A percentile compares a stretch with the other conserved stretches of the same genome.
Evolutionary conservation across 1,140 invertebrate species (phyloP).

Genomic region (Drosophila sucinea): DNA sequence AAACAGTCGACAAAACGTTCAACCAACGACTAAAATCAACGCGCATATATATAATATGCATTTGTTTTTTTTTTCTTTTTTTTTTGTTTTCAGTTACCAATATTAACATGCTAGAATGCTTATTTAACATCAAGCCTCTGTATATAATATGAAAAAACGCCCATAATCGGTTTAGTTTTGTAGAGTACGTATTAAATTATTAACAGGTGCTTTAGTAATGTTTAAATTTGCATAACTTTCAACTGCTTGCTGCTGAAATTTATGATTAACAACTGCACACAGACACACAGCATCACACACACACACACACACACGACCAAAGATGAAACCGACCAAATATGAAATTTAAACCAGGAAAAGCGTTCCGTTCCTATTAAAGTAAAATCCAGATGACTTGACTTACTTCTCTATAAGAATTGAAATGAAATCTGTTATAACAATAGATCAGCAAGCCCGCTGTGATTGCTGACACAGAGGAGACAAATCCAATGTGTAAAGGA

Average conservation of each 20-base stretch:
- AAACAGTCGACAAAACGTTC: too few relatives aligned
- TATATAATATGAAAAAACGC: background rate
- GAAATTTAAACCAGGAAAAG: too few relatives aligned
- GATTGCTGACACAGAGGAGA: too few relatives aligned
- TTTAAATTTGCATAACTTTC: background rate
- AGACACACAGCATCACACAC: background rate
- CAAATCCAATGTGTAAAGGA: too few relatives aligned
- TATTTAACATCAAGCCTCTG: background rate
- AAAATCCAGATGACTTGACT: too few relatives aligned
- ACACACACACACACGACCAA: background rate
- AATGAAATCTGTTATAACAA: too few relatives aligned
- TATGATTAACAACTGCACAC: background rate
- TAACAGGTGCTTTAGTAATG: background rate
- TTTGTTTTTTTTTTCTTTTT: background rate
- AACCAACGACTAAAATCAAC: too few relatives aligned
- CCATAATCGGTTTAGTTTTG: background rate
- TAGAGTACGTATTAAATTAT: background rate
- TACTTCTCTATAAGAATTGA: too few relatives aligned
- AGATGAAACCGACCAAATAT: too few relatives aligned
- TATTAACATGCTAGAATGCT: background rate
- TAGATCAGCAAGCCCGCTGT: too few relatives aligned
- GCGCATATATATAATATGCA: background rate
- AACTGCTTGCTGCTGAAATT: background rate
- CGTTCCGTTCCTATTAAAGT: too few relatives aligned
- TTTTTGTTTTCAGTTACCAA: background rate